phyloP scores from a whole-genome alignment of 2,888 invertebrate genomes.

The Meganola albula region DNA sequence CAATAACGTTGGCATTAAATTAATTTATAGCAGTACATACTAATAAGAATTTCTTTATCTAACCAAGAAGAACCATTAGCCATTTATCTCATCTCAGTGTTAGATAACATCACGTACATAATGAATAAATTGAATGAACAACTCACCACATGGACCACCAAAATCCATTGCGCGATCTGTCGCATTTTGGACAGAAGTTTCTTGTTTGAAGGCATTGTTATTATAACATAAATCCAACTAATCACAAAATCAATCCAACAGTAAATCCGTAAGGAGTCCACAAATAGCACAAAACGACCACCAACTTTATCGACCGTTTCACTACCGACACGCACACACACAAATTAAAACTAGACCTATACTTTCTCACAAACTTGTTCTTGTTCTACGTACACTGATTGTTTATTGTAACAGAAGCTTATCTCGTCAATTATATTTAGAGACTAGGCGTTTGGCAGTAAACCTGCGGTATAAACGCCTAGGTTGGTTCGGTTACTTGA shows the following conservation, averaged over 20 bases:
- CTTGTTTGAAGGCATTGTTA: constrained; percentile 71
- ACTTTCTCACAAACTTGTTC: constrained; percentile 70
- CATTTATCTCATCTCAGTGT: constrained; percentile 16
- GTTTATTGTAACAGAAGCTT: constrained; percentile 46
- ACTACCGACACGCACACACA: constrained; percentile 65
- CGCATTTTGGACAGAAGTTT: constrained; percentile 67
- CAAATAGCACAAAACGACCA: constrained; percentile 66
- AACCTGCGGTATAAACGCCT: constrained; percentile 69
- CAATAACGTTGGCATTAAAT: too few species aligned
- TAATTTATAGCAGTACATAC: too few species aligned
- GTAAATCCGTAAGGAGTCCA: constrained; percentile 53
- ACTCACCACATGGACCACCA: constrained; percentile 72
- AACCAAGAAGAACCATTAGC: too few species aligned
- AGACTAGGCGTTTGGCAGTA: constrained; percentile 63
- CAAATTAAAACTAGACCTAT: constrained; percentile 57
- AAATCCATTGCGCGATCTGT: constrained; percentile 68
- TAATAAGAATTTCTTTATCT: too few species aligned
- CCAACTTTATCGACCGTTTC: constrained; percentile 72
- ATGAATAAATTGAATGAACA: constrained; percentile 16
- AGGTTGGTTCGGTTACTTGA: constrained; percentile 63
- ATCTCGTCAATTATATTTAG: constrained; percentile 45
- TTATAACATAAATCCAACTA: constrained; percentile 37
- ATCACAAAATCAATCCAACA: constrained; percentile 33
- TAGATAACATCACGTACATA: constrained; percentile 13
- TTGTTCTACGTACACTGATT: constrained; percentile 40